These are phyloP conservation scores for Strigamia transsilvanica DNA, from an alignment of 2,888 invertebrate species.

Conservation along the genomic window DNA sequence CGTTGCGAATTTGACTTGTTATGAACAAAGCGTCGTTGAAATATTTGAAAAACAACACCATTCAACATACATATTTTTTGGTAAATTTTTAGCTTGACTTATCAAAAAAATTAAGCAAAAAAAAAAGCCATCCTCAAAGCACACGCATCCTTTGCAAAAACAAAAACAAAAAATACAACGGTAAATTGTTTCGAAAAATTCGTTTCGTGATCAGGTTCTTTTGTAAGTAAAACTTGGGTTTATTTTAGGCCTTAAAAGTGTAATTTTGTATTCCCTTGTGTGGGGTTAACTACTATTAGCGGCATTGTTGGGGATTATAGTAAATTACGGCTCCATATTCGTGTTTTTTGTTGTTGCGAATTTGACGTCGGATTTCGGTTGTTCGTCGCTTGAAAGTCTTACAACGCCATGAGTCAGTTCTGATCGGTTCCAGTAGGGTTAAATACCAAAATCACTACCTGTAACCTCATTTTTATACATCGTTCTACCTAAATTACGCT, in stretches of 20 bases:
- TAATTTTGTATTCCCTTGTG: neutral
- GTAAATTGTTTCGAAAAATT: slow-evolving; percentile 39
- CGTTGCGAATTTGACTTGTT: slow-evolving; percentile 38
- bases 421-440: slow-evolving; percentile 20
- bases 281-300: no score
- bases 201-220: slow-evolving; percentile 25
- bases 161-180: neutral
- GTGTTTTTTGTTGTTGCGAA: slow-evolving; percentile 4
- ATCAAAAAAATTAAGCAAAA: neutral
- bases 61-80: slow-evolving; percentile 15
- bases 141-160: neutral
- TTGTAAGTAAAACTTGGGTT: slow-evolving; percentile 9
- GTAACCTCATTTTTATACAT: no score
- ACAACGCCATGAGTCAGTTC: slow-evolving; percentile 13
- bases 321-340: neutral
- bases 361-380: neutral
- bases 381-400: neutral
- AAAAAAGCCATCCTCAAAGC: neutral
- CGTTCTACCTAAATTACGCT: no score
- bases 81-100: slow-evolving; percentile 22
- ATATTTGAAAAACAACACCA: slow-evolving; percentile 7
- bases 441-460: neutral
- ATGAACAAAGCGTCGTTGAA: slow-evolving; percentile 52
- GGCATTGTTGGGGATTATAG: neutral
- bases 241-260: neutral